Evolutionary conservation across 2,888 invertebrate genomes (phyloP).

Genomic region (Camponotus fellah): DNA sequence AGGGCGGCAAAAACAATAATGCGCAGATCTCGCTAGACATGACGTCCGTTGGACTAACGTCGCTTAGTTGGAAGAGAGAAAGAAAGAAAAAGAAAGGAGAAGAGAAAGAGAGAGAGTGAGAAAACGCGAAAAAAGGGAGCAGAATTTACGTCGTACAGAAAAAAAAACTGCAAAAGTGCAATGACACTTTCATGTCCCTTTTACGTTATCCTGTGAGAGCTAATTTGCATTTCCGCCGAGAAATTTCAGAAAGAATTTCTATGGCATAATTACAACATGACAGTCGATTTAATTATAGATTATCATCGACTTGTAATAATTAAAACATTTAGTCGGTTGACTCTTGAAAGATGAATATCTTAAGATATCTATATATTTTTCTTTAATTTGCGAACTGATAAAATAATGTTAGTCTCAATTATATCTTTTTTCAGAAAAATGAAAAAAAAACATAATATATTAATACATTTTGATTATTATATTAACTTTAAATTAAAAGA

Average conservation of each 20-base stretch:
- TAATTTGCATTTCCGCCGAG: conserved; percentile 50
- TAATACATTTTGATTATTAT: no score
- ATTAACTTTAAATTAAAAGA: no score
- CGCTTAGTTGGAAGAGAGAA: conserved; percentile 64
- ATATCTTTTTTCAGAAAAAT: no score
- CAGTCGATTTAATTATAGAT: background rate
- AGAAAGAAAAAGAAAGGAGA: conserved; percentile 52
- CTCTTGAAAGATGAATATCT: background rate
- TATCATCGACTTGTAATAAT: background rate
- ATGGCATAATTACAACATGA: background rate
- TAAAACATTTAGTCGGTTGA: background rate
- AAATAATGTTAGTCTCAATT: background rate
- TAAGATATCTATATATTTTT: no score
- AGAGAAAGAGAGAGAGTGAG: conserved; percentile 52
- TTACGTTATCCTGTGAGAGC: conserved; percentile 57
- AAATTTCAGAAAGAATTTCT: background rate
- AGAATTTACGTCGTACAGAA: conserved; percentile 71
- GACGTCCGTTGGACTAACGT: conserved; percentile 66
- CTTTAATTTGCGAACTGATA: background rate
- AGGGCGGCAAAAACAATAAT: conserved; percentile 71
- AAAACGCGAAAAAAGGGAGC: conserved; percentile 64
- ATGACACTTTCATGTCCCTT: conserved; percentile 64
- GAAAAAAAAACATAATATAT: no score
- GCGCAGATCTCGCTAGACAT: conserved; percentile 53
- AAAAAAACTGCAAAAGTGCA: conserved; percentile 67